phyloP scores from a whole-genome alignment of 2,113 vertebrate species.

The Archocentrus centrarchus region DNA sequence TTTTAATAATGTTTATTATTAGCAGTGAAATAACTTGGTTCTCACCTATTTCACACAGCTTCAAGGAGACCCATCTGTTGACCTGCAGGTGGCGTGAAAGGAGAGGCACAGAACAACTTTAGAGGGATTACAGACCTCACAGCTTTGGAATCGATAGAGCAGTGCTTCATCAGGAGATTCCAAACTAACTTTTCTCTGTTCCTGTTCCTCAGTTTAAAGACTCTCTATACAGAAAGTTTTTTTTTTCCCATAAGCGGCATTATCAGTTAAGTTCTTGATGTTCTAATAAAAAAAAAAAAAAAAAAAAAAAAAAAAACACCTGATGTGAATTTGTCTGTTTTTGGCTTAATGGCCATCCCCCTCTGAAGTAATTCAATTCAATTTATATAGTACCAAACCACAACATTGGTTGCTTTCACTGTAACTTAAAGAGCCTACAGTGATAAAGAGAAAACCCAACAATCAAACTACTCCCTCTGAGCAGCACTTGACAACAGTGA shows the following conservation, averaged over 20 bases:
- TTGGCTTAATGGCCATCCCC: not conserved
- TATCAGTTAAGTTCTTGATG: accelerated
- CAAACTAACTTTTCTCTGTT: not conserved
- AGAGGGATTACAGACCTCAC: accelerated
- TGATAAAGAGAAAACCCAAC: too few species aligned
- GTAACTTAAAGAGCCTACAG: too few species aligned
- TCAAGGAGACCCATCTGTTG: slow-evolving; percentile 85
- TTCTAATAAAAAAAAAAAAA: too few species aligned
- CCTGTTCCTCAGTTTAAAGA: not conserved
- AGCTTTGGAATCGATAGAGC: not conserved
- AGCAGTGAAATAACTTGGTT: not conserved
- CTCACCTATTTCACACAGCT: slow-evolving; percentile 88
- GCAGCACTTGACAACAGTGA: too few species aligned
- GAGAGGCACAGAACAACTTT: not conserved
- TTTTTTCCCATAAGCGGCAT: too few species aligned
- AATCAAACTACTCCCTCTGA: too few species aligned
- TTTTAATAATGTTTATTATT: not conserved
- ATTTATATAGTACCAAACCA: too few species aligned
- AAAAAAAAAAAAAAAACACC: not conserved
- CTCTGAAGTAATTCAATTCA: not conserved
- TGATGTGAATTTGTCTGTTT: accelerated
- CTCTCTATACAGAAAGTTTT: too few species aligned
- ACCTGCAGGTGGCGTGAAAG: slow-evolving; percentile 75
- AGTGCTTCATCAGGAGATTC: not conserved
- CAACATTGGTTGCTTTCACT: too few species aligned